Conservation (phyloP, 2,888 invertebrate species). For the Sclerodermus sp. region DNA sequence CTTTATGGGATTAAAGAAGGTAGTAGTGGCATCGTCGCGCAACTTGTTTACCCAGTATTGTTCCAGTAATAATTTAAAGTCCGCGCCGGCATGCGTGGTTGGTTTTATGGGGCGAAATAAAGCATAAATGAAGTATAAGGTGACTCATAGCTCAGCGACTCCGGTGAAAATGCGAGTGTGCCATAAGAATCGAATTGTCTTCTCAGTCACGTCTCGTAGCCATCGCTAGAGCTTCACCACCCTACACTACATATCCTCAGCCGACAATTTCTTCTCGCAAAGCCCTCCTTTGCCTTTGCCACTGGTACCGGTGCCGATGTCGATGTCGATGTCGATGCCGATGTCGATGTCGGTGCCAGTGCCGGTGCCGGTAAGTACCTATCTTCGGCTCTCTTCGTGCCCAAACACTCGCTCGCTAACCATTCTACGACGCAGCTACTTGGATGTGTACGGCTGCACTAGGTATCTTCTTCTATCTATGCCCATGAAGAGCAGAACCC, state of each 20-base stretch:
- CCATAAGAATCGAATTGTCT: not conserved
- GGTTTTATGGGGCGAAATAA: too few relatives aligned
- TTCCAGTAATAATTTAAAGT: too few relatives aligned
- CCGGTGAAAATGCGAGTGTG: not conserved
- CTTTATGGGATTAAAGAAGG: not conserved
- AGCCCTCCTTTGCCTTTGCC: slow-evolving; percentile 29
- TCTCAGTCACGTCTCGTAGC: slow-evolving; percentile 11
- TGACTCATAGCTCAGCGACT: not conserved
- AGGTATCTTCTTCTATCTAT: slow-evolving; percentile 4
- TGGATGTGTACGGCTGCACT: slow-evolving; percentile 2
- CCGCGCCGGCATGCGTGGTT: too few relatives aligned
- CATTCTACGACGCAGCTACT: slow-evolving; percentile 21
- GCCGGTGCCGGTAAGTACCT: slow-evolving; percentile 36
- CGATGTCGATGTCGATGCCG: too few relatives aligned
- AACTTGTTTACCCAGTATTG: too few relatives aligned
- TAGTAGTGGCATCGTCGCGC: not conserved
- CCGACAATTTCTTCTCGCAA: slow-evolving; percentile 35
- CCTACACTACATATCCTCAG: slow-evolving; percentile 28
- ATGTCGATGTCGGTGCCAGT: too few relatives aligned
- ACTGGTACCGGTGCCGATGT: slow-evolving; percentile 28
- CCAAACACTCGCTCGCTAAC: slow-evolving; percentile 32
- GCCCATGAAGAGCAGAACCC: slow-evolving; percentile 7
- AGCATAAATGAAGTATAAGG: too few relatives aligned
- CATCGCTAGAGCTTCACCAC: slow-evolving; percentile 23
- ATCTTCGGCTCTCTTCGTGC: slow-evolving; percentile 32